A percentile compares a stretch with the other conserved stretches of the same genome.
Evolutionary conservation across 2,113 vertebrate species (phyloP).

Genomic region (Rhagologus leucostigma): DNA sequence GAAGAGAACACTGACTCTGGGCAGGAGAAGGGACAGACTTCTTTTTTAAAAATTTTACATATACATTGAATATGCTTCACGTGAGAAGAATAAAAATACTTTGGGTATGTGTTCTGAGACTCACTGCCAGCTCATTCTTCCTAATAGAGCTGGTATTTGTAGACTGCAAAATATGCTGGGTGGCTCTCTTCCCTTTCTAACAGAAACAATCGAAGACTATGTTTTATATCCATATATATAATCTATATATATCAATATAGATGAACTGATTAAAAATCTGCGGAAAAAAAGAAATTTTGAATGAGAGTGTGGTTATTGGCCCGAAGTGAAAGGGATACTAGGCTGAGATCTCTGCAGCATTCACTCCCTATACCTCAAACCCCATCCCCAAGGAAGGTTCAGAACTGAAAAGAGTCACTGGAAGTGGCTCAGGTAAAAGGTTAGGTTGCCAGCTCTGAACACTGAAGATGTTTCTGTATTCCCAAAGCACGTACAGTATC

Average conservation of each 20-base stretch:
- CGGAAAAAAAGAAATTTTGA: background rate
- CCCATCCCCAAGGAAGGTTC: background rate
- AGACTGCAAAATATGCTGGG: background rate
- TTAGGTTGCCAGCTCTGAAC: background rate
- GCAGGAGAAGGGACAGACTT: background rate
- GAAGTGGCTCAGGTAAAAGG: background rate
- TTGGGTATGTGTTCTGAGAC: background rate
- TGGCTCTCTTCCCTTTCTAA: background rate
- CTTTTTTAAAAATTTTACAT: background rate
- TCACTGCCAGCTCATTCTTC: background rate
- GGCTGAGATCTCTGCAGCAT: background rate
- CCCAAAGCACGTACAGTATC: background rate
- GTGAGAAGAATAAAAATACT: background rate
- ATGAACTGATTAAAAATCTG: background rate
- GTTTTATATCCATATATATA: background rate
- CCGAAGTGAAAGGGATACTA: background rate
- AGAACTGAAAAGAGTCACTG: background rate
- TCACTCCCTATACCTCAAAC: background rate
- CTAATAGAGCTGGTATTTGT: background rate
- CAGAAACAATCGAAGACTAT: background rate
- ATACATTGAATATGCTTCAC: background rate
- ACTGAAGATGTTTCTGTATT: background rate
- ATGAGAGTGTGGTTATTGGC: background rate
- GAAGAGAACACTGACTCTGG: background rate
- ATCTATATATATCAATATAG: background rate